phyloP scores from a whole-genome alignment of 2,113 vertebrate species.

The Corythornis vintsioides region DNA sequence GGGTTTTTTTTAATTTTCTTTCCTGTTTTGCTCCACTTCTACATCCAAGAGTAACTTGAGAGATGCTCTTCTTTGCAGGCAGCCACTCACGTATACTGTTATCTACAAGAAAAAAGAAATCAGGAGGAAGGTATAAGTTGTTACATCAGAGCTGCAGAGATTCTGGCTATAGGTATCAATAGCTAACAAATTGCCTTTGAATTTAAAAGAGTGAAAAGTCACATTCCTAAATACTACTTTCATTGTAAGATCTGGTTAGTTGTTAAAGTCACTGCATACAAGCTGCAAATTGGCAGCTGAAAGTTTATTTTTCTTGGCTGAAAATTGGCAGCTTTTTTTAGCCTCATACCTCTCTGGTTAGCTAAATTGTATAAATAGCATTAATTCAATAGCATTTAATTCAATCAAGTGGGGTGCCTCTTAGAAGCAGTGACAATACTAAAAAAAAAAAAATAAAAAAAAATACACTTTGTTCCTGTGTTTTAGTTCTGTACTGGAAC shows the following conservation, averaged over 20 bases:
- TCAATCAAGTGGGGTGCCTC: background rate
- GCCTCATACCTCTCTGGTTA: conserved; percentile 33
- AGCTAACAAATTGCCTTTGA: background rate
- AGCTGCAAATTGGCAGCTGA: conserved; percentile 23
- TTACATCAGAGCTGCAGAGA: background rate
- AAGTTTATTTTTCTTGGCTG: conserved; percentile 54
- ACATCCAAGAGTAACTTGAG: background rate
- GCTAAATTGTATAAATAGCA: background rate
- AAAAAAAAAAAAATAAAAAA: background rate
- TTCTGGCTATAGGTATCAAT: background rate
- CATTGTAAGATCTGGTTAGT: conserved; percentile 6
- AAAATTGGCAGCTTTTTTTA: background rate
- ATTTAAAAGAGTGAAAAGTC: background rate
- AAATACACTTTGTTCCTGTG: background rate
- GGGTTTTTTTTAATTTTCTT: background rate
- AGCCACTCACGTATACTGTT: background rate
- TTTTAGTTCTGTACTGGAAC: conserved; percentile 1
- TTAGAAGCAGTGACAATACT: conserved; percentile 30
- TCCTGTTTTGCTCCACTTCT: background rate
- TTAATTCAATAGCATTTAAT: background rate
- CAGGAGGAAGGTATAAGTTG: background rate
- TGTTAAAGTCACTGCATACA: conserved; percentile 26
- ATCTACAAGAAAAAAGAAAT: too few species aligned
- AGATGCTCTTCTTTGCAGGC: background rate
- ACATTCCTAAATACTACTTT: conserved; percentile 6